Evolutionary conservation across 1,140 invertebrate genomes (phyloP).

Genomic region (Heliconius melpomene): DNA sequence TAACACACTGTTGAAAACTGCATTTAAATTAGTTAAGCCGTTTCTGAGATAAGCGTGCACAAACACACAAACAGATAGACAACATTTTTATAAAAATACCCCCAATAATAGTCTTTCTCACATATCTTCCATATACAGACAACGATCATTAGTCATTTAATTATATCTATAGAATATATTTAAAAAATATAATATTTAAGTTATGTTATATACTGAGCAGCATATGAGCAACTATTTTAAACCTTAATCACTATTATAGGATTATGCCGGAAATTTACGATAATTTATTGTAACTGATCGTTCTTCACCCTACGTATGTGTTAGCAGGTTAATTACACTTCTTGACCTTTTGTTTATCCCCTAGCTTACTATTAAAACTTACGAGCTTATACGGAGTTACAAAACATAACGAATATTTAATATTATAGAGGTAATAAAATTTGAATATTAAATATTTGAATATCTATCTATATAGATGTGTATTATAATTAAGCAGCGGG

Average conservation of each 20-base stretch:
- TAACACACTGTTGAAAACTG: too few relatives aligned
- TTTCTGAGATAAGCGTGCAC: too few relatives aligned
- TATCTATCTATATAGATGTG: background rate
- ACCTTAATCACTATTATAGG: slow-evolving; percentile 5
- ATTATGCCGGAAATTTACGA: slow-evolving; percentile 54
- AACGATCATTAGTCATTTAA: background rate
- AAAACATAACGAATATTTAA: background rate
- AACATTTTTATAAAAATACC: too few relatives aligned
- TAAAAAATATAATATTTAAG: too few relatives aligned
- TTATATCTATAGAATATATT: too few relatives aligned
- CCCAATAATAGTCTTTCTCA: too few relatives aligned
- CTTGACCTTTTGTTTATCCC: slow-evolving; percentile 57
- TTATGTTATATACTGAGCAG: background rate
- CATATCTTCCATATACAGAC: too few relatives aligned
- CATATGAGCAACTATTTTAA: background rate
- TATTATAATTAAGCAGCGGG: background rate
- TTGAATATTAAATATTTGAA: background rate
- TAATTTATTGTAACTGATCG: slow-evolving; percentile 71
- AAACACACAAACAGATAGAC: too few relatives aligned
- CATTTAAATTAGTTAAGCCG: too few relatives aligned
- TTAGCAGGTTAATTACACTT: slow-evolving; percentile 74
- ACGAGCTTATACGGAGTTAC: background rate
- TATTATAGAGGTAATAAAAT: background rate
- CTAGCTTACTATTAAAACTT: slow-evolving; percentile 2
- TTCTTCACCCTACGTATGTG: slow-evolving; percentile 67